Conservation (phyloP, 2,113 vertebrate genomes). For the Cromileptes altivelis region DNA sequence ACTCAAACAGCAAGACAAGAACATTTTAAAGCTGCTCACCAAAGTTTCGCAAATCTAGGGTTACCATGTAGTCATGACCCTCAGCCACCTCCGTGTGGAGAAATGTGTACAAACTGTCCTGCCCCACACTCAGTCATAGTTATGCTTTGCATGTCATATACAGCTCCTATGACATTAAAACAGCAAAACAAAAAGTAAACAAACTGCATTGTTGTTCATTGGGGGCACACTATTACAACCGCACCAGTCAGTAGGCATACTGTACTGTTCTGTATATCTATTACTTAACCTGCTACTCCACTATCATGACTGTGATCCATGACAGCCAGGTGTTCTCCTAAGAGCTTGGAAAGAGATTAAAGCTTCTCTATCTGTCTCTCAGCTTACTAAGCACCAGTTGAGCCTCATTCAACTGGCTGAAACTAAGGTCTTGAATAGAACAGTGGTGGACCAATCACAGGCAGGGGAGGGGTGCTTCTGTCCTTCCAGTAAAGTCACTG, state of each 20-base stretch:
- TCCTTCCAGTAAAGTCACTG: conserved; percentile 38
- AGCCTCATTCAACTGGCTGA: conserved; percentile 48
- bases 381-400: conserved; percentile 45
- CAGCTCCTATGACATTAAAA: neutral
- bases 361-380: conserved; percentile 36
- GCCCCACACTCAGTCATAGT: no score
- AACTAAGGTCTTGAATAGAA: conserved; percentile 64
- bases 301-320: conserved; percentile 57
- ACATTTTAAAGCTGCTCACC: no score
- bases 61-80: no score
- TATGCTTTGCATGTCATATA: no score
- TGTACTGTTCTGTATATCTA: neutral
- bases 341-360: conserved; percentile 57
- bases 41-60: no score
- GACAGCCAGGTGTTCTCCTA: conserved; percentile 44
- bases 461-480: conserved; percentile 55
- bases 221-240: neutral
- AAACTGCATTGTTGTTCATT: neutral
- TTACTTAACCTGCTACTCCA: conserved; percentile 29
- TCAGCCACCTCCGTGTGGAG: no score
- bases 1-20: no score
- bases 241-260: neutral
- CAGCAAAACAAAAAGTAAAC: neutral
- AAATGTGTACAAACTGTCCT: no score
- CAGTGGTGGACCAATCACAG: conserved; percentile 53